Base-by-base conservation (phyloP, 2,888 invertebrate genomes). In the Pteria penguin region DNA sequence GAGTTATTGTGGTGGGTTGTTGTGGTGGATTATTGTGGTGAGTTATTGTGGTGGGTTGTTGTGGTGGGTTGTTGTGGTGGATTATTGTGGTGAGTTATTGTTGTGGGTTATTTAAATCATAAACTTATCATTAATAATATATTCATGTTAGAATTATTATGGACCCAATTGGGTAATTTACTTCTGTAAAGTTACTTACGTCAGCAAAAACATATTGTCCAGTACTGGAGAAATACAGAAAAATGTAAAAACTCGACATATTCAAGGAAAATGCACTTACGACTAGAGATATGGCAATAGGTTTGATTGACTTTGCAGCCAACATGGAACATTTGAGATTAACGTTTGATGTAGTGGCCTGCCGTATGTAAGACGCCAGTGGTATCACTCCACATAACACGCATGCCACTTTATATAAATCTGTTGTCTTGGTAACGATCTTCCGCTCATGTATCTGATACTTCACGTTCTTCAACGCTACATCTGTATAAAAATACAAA, bases 211-310 rank as follows among this genome's bases (percentile, higher is more conserved):
- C n/a, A n/a, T n/a, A n/a, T n/a, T n/a, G n/a, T n/a, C n/a, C n/a
- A n/a, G n/a, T n/a, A n/a, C n/a, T n/a, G n/a, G n/a, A n/a, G n/a
- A n/a, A n/a, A n/a, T n/a, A n/a, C n/a, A n/a, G n/a, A n/a, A n/a
- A n/a, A n/a, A n/a, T n/a, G n/a, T n/a, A n/a, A n/a, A n/a, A n/a
- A n/a, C n/a, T n/a, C n/a, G n/a, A n/a, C n/a, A n/a, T n/a, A n/a
- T n/a, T 63, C 14, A 26, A 32, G 18, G 24, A 29, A 5, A 60
- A 32, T n/a, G n/a, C 14, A 81, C 86, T 74, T 76, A 87, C 87
- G 73, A 85, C 86, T 24, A 87, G 72, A 5, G 87, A 79, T n/a
- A 86, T 82, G 26, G 86, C 83, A 8, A 87, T 82, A 2, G 85
- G 85, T 79, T 84, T 86, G 26, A 86, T 65, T 14, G 81, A 77